Evolutionary conservation across 2,797 vertebrate genomes (phyloP).

Genomic region (Vespertilio murinus): DNA sequence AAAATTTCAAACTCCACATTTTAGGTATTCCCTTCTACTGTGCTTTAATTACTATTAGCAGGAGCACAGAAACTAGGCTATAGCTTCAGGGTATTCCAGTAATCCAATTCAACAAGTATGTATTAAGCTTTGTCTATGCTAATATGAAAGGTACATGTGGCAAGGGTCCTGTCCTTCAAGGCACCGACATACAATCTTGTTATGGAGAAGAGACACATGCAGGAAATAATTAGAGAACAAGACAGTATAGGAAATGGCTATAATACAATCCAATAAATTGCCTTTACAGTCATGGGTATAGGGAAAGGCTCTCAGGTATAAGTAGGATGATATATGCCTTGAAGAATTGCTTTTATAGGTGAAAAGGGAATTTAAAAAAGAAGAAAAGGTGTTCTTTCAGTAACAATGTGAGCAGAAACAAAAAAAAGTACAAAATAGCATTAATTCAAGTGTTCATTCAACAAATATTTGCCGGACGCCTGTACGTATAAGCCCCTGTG

Average conservation of each 20-base stretch:
- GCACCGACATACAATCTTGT: not conserved
- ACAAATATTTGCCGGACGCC: constrained; percentile 57
- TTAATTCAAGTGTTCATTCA: constrained; percentile 47
- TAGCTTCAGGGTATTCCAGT: not conserved
- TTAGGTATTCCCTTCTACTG: not conserved
- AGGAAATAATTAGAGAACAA: constrained; percentile 6
- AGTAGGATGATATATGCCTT: not conserved
- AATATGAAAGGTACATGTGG: not conserved
- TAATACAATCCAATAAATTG: not conserved
- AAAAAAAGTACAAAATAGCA: constrained; percentile 15
- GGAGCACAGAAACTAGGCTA: not conserved
- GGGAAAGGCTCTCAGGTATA: not conserved
- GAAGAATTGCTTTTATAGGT: not conserved
- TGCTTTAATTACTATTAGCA: constrained; percentile 49
- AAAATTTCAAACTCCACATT: constrained; percentile 44
- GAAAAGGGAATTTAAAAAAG: not conserved
- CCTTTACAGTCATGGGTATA: not conserved
- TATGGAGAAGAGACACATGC: not conserved
- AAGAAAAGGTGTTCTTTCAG: not conserved
- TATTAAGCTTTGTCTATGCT: not conserved
- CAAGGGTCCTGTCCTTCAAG: not conserved
- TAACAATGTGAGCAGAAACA: constrained; percentile 10
- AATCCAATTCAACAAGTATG: not conserved
- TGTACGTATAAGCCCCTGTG: not conserved
- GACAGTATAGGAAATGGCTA: not conserved